Conservation (phyloP, 2,113 vertebrate species). For the Centropus bengalensis region DNA sequence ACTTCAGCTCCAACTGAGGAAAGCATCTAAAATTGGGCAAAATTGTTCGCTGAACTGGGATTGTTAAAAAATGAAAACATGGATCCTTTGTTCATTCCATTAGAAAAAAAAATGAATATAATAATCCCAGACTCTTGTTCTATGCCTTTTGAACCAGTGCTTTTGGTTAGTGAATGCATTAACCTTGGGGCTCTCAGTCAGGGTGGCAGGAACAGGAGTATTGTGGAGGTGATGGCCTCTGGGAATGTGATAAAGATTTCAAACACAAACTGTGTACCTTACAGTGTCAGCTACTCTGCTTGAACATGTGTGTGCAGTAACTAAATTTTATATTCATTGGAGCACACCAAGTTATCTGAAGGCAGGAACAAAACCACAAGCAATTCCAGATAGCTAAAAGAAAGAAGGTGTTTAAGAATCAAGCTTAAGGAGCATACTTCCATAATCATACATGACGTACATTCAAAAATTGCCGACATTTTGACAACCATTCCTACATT, state of each 20-base stretch:
- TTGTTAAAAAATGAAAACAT: not conserved
- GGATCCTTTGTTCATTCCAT: not conserved
- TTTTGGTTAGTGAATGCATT: conserved; percentile 68
- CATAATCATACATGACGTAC: not conserved
- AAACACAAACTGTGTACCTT: conserved; percentile 70
- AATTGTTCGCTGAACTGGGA: conserved; percentile 4
- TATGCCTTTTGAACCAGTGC: not conserved
- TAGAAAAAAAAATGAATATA: not conserved
- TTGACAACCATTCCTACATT: conserved; percentile 17
- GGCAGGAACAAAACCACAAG: conserved; percentile 65
- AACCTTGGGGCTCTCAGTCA: conserved; percentile 57
- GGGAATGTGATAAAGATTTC: conserved; percentile 36
- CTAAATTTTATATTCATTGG: conserved; percentile 68
- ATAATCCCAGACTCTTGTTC: not conserved
- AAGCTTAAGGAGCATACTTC: conserved; percentile 1
- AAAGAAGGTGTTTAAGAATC: conserved; percentile 63
- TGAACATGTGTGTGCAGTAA: conserved; percentile 63
- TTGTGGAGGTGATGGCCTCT: conserved; percentile 54
- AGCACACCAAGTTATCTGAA: conserved; percentile 67
- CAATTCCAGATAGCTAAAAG: conserved; percentile 69
- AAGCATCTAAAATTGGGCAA: not conserved
- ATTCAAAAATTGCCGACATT: not conserved
- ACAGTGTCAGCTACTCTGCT: conserved; percentile 67
- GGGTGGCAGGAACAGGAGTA: conserved; percentile 40
- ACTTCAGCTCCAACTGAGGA: conserved; percentile 21